A percentile compares a stretch with the other conserved stretches of the same genome.
Conservation (phyloP, 1,140 invertebrate genomes). For the Euwallacea similis region DNA sequence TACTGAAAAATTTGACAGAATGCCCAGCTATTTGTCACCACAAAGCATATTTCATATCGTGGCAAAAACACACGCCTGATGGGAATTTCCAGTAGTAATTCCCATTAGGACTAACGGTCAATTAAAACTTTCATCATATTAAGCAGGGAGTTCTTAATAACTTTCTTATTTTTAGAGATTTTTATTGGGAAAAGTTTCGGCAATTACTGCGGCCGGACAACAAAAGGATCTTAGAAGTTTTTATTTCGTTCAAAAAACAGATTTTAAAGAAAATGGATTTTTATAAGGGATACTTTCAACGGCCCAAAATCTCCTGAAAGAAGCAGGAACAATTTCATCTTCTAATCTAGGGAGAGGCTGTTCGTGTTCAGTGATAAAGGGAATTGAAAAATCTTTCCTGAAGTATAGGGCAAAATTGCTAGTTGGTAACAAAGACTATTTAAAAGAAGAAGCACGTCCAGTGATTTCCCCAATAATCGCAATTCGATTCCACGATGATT, state of each 20-base stretch:
- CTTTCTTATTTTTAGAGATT: conserved; percentile 2
- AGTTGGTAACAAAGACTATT: background rate
- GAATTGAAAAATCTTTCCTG: background rate
- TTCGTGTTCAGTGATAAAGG: background rate
- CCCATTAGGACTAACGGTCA: background rate
- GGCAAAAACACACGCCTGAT: background rate
- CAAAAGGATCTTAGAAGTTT: conserved; percentile 22
- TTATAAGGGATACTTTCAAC: conserved; percentile 12
- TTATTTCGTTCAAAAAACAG: conserved; percentile 15
- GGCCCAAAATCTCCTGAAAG: background rate
- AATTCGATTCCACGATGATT: conserved; percentile 1
- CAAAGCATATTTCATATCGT: background rate
- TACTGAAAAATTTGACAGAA: conserved; percentile 10
- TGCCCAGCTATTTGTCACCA: background rate
- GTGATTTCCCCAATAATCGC: background rate
- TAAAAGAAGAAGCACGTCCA: conserved; percentile 4
- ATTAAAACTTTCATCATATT: conserved; percentile 19
- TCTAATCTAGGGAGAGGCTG: background rate
- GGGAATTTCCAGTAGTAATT: background rate
- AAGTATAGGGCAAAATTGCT: background rate
- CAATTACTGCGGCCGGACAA: conserved; percentile 21
- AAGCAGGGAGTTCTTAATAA: conserved; percentile 6
- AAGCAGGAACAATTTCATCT: conserved; percentile 7
- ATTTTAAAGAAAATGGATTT: conserved; percentile 6
- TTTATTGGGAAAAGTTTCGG: conserved; percentile 21